phyloP scores from a whole-genome alignment of 2,113 vertebrate species.

The Lepidothrix coronata region DNA sequence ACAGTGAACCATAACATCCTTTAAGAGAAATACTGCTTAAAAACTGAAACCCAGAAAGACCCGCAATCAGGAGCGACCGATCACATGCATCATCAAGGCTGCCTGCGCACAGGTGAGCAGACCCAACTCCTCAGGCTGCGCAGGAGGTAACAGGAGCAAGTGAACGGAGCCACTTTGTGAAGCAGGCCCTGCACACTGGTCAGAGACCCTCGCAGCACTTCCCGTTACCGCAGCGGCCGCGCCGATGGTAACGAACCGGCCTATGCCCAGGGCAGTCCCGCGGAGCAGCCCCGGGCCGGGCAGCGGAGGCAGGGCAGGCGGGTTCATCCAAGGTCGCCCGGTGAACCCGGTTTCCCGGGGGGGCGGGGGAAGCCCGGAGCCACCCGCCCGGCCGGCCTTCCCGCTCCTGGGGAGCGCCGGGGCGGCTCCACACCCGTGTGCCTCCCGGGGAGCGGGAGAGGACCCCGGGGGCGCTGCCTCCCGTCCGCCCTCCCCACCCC shows the following conservation, averaged over 20 bases:
- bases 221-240: neutral
- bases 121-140: neutral
- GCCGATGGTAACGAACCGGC: neutral
- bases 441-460: no score
- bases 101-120: neutral
- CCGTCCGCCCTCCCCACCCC: neutral
- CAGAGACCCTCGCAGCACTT: neutral
- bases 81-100: neutral
- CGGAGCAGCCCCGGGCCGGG: neutral
- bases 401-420: neutral
- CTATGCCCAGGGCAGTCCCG: neutral
- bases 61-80: neutral
- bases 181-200: neutral
- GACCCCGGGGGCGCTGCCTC: neutral
- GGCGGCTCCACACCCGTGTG: neutral
- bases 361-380: neutral
- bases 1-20: neutral
- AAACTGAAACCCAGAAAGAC: neutral
- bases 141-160: neutral
- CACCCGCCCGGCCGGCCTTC: neutral
- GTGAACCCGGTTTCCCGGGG: neutral
- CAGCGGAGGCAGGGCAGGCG: neutral
- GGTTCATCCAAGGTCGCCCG: conserved; percentile 35
- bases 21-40: neutral
- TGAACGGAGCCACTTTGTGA: neutral